These are phyloP conservation scores for Naja naja DNA, from an alignment of 2,113 vertebrate genomes.

Conservation along the genomic window DNA sequence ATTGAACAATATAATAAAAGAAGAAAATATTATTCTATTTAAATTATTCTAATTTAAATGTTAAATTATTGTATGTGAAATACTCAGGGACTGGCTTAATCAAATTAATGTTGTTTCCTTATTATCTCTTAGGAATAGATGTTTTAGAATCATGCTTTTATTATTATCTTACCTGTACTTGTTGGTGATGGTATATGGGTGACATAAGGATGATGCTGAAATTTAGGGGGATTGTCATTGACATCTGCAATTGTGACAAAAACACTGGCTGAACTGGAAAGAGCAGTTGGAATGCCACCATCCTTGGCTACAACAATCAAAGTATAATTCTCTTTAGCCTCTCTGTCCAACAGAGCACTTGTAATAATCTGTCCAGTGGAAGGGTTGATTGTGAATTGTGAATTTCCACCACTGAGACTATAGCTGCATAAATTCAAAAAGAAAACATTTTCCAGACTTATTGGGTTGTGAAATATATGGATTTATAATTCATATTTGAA, in stretches of 20 bases:
- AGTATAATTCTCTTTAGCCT: conserved; percentile 82
- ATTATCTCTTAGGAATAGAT: not conserved
- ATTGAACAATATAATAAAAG: not conserved
- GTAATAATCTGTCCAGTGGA: conserved; percentile 96
- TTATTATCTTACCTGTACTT: conserved; percentile 74
- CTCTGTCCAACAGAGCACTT: conserved; percentile 88
- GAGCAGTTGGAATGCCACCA: conserved; percentile 76
- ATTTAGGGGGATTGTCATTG: conserved; percentile 94
- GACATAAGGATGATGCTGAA: conserved; percentile 96
- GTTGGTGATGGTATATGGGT: conserved; percentile 90
- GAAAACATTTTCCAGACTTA: not conserved
- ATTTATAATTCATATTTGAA: not conserved
- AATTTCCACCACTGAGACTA: conserved; percentile 85
- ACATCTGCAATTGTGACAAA: conserved; percentile 83
- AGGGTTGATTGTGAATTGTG: conserved; percentile 95
- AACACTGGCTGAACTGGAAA: conserved; percentile 91
- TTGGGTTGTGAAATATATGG: not conserved
- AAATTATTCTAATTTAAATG: not conserved
- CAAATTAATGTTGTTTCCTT: not conserved
- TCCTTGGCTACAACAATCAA: conserved; percentile 90
- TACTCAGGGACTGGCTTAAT: not conserved
- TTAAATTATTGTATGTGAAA: not conserved
- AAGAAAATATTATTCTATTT: not conserved
- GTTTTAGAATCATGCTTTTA: not conserved
- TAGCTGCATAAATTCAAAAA: conserved; percentile 74